Evolutionary conservation across 2,797 vertebrate species (phyloP), one percentile per base, ranked within the genome.

Genomic region (Pipistrellus pygmaeus): DNA sequence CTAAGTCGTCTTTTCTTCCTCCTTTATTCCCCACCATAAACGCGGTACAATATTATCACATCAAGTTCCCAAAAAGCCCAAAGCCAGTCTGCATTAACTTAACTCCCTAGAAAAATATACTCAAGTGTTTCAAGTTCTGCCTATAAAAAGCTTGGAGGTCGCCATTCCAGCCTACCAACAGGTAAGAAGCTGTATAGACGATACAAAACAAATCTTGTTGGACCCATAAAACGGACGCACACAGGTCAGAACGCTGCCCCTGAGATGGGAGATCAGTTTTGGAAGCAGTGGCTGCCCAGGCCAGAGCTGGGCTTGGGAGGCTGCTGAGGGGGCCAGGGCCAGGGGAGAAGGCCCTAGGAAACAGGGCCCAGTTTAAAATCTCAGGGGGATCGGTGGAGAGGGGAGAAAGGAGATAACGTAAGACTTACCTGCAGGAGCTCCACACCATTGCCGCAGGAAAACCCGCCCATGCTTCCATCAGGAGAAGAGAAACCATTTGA

Each of bases 331-430:
- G 14, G 60, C 27, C 27, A 14, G 12, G 27, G 60, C 27, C 27
- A 14, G 12, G 60, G 60, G 13, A 62, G 27, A 55, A 23, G 8
- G 46, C n/a, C 85, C 20, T 32, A 30, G n/a, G 30, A 76, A 66
- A 38, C 32, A 23, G 30, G 60, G 60, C 30, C 13, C 9, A 8
- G 11, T 73, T 51, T 25, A 62, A 60, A 20, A 62, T 44, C 48
- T 25, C 25, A 51, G 44, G 9, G 32, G 20, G 30, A 30, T 23
- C 30, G 6, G 14, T 18, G 62, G 62, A 32, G 5, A 3, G 11
- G 11, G 3, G 18, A 17, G 2, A 51, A 1, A 0, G 3, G n/a
- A 15, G 12, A 51, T 23, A n/a, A 12, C 35, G 1, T 62, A 38
- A 38, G 44, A 64, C 44, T 64, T 41, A 75, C 69, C 57, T 83